Base-by-base conservation (phyloP, 2,797 vertebrate genomes). In the Myripristis jacobus region DNA sequence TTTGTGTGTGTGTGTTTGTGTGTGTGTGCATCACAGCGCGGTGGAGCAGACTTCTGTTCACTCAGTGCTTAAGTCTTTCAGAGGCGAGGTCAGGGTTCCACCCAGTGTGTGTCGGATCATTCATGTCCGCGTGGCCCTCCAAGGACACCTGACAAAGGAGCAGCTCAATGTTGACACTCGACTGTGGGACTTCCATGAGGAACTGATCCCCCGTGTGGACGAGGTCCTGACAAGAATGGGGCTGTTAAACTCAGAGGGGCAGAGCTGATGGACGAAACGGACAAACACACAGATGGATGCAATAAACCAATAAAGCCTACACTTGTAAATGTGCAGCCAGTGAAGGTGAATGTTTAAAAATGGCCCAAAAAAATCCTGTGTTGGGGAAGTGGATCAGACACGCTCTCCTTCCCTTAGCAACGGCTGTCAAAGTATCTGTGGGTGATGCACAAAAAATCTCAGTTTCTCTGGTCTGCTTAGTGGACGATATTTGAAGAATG, bases 1-100 rank as follows among this genome's bases (percentile, higher is more conserved):
- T 36, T 36, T 46, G n/a, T 36, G 16, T 31, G 25, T 13, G 44
- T 13, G 44, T 48, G 27, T 25, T 8, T 34, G 25, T 44, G 41
- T 60, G 18, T 56, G 18, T 47, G 36, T 77, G 24, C 18, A 0
- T 52, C n/a, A 27, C 79, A 91, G 90, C 52, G 60, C 70, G 56
- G 78, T 90, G 73, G 76, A 72, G 55, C 4, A 78, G 66, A 90
- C 84, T 0, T 92, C 91, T 0, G 87, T 92, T 10, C 91, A 92
- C 47, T 51, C 55, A 0, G 70, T 85, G 2, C 22, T 83, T 25
- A 64, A 70, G 53, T 27, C 2, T 4, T 81, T 31, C 1, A 79
- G 77, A n/a, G 0, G 57, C 3, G 0, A 0, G 12, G 54, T 54
- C 52, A 62, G 27, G 0, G 87, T 91, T 25, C 75, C 81, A 0